phyloP scores from a whole-genome alignment of 2,888 invertebrate genomes.

The Eurois occulta region DNA sequence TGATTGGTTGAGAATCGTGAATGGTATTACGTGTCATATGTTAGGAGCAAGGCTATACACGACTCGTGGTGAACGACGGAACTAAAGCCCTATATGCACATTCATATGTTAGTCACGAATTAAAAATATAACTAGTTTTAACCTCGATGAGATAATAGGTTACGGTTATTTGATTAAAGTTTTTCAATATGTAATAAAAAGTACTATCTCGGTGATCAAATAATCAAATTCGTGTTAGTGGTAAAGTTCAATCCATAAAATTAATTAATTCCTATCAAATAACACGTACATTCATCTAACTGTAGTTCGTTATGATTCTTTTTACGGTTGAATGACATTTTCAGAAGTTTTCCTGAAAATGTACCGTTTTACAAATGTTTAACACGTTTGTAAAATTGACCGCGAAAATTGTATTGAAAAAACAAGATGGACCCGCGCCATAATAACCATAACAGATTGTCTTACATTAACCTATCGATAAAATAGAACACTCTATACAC shows the following conservation, averaged over 20 bases:
- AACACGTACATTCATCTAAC: background rate
- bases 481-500: background rate
- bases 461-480: background rate
- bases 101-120: conserved; percentile 66
- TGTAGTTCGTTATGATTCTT: background rate
- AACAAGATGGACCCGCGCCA: background rate
- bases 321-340: background rate
- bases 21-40: conserved; percentile 72
- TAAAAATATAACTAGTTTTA: conserved; percentile 65
- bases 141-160: conserved; percentile 67
- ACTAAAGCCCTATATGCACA: conserved; percentile 64
- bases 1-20: conserved; percentile 71
- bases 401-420: background rate
- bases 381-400: no score
- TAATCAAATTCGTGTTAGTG: conserved; percentile 50
- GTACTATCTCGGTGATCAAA: conserved; percentile 50
- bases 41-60: conserved; percentile 74
- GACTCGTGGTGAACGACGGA: conserved; percentile 68
- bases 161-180: conserved; percentile 40
- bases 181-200: conserved; percentile 51
- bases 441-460: background rate
- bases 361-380: no score
- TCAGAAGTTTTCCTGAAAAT: background rate
- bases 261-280: background rate
- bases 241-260: conserved; percentile 40